A percentile compares a stretch with the other conserved stretches of the same genome.
phyloP scores from a whole-genome alignment of 2,797 vertebrate species.

The Bryconaethiops microstoma region DNA sequence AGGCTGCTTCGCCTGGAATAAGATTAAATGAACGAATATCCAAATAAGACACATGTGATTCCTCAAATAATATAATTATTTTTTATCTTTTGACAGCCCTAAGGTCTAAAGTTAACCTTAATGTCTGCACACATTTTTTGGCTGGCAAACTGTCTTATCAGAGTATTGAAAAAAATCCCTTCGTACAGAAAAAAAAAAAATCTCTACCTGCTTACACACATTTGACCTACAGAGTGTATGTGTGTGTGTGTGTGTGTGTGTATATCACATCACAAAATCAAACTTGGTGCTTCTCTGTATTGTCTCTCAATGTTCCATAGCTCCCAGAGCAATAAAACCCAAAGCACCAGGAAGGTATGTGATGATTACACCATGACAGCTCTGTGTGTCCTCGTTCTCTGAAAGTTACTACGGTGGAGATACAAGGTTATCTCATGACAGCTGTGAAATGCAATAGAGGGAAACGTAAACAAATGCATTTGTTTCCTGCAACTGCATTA shows the following conservation, averaged over 20 bases:
- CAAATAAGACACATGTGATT: too few relatives aligned
- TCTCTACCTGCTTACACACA: not conserved
- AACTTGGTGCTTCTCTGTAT: not conserved
- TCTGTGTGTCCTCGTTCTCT: not conserved
- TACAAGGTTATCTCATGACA: conserved; percentile 12
- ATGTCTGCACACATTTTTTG: too few relatives aligned
- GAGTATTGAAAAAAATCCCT: too few relatives aligned
- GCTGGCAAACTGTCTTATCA: too few relatives aligned
- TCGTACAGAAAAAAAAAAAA: not conserved
- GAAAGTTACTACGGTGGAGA: conserved; percentile 1
- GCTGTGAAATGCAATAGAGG: conserved; percentile 7
- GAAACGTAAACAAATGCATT: conserved; percentile 46
- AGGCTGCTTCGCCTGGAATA: too few relatives aligned
- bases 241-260: not conserved
- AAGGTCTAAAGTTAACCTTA: too few relatives aligned
- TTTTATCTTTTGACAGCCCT: too few relatives aligned
- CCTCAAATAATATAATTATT: too few relatives aligned
- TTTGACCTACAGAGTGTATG: not conserved
- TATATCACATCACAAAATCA: not conserved
- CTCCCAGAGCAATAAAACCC: conserved; percentile 2
- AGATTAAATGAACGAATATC: too few relatives aligned
- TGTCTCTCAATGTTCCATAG: not conserved
- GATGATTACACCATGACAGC: conserved; percentile 2
- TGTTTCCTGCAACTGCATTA: conserved; percentile 40
- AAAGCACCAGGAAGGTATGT: conserved; percentile 2